Evolutionary conservation across 1,140 invertebrate genomes (phyloP).

Genomic region (Gonioctena quinquepunctata): DNA sequence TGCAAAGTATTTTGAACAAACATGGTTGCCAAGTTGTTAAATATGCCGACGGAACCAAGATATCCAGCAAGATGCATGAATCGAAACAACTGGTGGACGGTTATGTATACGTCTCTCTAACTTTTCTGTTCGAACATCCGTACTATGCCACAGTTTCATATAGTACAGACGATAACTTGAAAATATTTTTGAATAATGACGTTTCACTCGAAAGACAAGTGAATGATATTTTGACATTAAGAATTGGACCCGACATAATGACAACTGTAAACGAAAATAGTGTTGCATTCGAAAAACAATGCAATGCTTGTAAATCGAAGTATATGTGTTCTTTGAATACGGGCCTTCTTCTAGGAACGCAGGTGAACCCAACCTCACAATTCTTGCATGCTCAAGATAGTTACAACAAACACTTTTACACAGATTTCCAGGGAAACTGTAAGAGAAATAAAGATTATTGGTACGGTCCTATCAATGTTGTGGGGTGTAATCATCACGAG

Average conservation of each 20-base stretch:
- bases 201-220: not conserved
- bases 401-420: constrained; percentile 26
- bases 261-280: constrained; percentile 5
- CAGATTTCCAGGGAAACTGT: constrained; percentile 29
- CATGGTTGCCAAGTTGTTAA: constrained; percentile 22
- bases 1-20: constrained; percentile 22
- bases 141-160: constrained; percentile 31
- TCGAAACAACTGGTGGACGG: constrained; percentile 26
- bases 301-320: constrained; percentile 7
- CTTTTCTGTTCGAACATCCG: constrained; percentile 31
- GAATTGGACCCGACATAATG: not conserved
- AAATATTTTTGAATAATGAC: constrained; percentile 16
- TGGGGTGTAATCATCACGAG: constrained; percentile 23
- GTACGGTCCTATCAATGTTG: constrained; percentile 6
- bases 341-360: not conserved
- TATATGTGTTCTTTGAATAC: constrained; percentile 23
- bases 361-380: not conserved
- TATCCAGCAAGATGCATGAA: constrained; percentile 15
- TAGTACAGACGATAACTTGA: constrained; percentile 9
- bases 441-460: constrained; percentile 17
- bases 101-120: constrained; percentile 31
- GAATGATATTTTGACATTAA: constrained; percentile 13
- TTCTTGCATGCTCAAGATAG: constrained; percentile 25
- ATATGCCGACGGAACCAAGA: constrained; percentile 31
- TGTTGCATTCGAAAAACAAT: constrained; percentile 21